Percentiles rank a stretch among this genome's conserved stretches.
Conservation (phyloP, 2,888 invertebrate genomes). For the Lepidonotus clava region DNA sequence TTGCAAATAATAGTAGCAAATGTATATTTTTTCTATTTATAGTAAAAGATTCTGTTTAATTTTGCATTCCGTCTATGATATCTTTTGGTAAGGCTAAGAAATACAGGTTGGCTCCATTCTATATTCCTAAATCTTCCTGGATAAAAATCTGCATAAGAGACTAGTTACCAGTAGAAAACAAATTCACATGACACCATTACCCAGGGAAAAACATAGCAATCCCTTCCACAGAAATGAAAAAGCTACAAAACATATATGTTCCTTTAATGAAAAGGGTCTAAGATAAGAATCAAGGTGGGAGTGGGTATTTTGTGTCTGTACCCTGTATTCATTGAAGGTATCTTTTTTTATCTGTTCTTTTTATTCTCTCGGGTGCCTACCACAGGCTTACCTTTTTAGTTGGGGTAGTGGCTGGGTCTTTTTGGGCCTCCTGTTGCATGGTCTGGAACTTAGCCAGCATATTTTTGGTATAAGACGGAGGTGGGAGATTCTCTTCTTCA, state of each 20-base stretch:
- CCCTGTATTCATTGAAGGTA: not conserved
- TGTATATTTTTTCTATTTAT: no score
- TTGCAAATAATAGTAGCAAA: no score
- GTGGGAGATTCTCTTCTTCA: conserved; percentile 62
- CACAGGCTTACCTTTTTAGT: conserved; percentile 52
- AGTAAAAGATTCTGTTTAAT: no score
- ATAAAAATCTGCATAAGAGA: no score
- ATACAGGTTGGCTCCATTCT: no score
- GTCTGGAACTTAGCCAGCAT: conserved; percentile 64
- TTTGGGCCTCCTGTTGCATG: conserved; percentile 41
- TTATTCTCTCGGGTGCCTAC: conserved; percentile 14
- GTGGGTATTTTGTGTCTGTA: not conserved
- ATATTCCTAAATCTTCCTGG: no score
- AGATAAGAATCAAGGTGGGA: not conserved
- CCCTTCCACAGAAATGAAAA: not conserved
- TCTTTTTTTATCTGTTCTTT: not conserved
- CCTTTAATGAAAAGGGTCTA: not conserved
- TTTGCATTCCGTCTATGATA: no score
- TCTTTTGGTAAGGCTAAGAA: no score
- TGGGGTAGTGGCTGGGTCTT: conserved; percentile 6
- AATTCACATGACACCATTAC: no score
- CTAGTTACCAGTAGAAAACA: no score
- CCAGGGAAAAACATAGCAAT: not conserved
- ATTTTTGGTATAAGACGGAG: conserved; percentile 61
- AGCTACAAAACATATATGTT: not conserved